A percentile compares a stretch with the other conserved stretches of the same genome.
Evolutionary conservation across 2,888 invertebrate genomes (phyloP).

Genomic region (Choreutis nemorana): DNA sequence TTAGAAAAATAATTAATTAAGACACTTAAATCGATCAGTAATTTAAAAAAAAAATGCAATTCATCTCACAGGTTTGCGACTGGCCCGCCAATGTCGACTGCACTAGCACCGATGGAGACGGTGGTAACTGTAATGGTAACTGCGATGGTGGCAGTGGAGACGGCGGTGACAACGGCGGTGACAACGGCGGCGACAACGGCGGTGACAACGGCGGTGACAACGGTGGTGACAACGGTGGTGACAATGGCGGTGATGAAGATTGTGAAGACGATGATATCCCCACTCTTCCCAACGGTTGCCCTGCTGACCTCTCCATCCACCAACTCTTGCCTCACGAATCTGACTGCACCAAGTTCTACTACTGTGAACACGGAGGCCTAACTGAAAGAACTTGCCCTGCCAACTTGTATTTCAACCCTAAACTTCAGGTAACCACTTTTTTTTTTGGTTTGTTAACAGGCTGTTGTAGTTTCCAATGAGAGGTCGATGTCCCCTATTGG

Average conservation of each 20-base stretch:
- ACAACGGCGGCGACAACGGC: slow-evolving; percentile 4
- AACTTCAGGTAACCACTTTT: slow-evolving; percentile 18
- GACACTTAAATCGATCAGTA: background rate
- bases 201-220: slow-evolving; percentile 6
- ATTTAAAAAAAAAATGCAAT: background rate
- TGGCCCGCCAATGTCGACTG: slow-evolving; percentile 19
- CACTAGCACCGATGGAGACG: slow-evolving; percentile 5
- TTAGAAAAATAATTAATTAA: background rate
- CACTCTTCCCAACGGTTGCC: slow-evolving; percentile 14
- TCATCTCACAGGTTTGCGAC: slow-evolving; percentile 19
- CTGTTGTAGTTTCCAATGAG: background rate
- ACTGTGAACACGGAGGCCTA: slow-evolving; percentile 23
- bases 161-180: background rate
- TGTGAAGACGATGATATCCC: slow-evolving; percentile 1
- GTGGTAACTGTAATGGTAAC: background rate
- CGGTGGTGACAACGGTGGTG: slow-evolving; percentile 4
- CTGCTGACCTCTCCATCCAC: slow-evolving; percentile 17
- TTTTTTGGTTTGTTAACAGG: background rate
- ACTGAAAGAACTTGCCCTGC: slow-evolving; percentile 19
- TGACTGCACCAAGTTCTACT: slow-evolving; percentile 28
- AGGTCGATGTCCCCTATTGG: no score
- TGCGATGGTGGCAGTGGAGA: background rate
- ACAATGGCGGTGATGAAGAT: slow-evolving; percentile 4
- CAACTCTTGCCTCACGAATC: slow-evolving; percentile 26
- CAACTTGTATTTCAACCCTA: slow-evolving; percentile 24